Conservation (phyloP, 53 echinoderm and acorn worm species). For the Astropecten irregularis region DNA sequence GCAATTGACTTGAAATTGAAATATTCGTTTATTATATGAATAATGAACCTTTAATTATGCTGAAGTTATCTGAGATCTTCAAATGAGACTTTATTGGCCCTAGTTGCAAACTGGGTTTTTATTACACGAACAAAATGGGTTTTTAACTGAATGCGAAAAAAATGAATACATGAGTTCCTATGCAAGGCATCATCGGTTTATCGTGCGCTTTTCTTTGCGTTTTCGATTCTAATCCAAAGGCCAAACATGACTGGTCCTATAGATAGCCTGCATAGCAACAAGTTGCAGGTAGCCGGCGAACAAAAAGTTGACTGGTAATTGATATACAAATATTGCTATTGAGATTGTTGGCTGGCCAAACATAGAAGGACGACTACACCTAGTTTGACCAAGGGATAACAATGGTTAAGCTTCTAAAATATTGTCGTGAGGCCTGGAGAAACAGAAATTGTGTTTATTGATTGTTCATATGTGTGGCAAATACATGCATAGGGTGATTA, state of each 20-base stretch:
- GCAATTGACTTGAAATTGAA: no score
- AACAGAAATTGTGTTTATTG: neutral
- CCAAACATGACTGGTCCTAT: neutral
- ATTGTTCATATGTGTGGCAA: neutral
- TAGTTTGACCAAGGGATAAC: neutral
- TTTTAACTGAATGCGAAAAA: no score
- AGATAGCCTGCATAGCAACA: slow-evolving; percentile 26
- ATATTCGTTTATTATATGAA: no score
- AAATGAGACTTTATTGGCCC: no score
- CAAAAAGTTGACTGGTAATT: slow-evolving; percentile 17
- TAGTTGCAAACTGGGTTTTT: no score
- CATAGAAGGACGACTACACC: neutral
- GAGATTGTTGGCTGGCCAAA: neutral
- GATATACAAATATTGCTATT: slow-evolving; percentile 28
- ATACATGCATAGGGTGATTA: neutral
- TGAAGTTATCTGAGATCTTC: no score
- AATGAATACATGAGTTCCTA: no score
- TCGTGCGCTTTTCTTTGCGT: no score
- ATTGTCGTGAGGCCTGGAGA: slow-evolving; percentile 3
- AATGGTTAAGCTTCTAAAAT: slow-evolving; percentile 26
- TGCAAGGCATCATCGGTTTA: no score
- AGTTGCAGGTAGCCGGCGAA: neutral
- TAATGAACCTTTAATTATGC: no score
- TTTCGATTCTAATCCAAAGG: neutral
- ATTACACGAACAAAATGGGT: no score